phyloP scores from a whole-genome alignment of 2,113 vertebrate genomes.

The Colinus virginianus region DNA sequence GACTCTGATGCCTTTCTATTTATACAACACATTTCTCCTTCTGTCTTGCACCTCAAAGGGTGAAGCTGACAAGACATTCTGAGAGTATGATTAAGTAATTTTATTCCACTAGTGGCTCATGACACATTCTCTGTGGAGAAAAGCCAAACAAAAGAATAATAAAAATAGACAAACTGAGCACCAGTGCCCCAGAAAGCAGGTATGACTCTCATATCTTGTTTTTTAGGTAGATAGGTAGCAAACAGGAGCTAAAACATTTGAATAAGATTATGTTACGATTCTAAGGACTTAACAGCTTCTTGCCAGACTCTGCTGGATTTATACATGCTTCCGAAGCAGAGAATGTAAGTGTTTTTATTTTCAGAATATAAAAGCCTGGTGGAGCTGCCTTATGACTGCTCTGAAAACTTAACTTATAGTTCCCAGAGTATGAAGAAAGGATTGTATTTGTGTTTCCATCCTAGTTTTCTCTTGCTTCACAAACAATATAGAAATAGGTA shows the following conservation, averaged over 20 bases:
- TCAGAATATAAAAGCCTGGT: neutral
- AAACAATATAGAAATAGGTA: neutral
- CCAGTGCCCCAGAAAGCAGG: neutral
- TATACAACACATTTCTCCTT: neutral
- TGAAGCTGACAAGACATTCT: constrained; percentile 11
- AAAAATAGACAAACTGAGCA: neutral
- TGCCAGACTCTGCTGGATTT: neutral
- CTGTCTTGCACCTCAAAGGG: neutral
- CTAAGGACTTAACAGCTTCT: neutral
- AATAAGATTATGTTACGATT: neutral
- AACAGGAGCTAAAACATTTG: neutral
- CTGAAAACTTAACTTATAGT: neutral
- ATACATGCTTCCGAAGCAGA: neutral
- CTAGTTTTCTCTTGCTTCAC: neutral
- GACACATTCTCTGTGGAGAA: neutral
- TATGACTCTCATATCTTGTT: neutral
- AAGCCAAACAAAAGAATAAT: neutral
- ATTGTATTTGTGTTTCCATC: neutral
- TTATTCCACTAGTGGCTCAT: neutral
- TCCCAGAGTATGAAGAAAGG: neutral
- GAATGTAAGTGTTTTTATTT: neutral
- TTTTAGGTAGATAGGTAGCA: neutral
- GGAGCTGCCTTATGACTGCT: neutral
- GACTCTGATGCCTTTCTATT: neutral
- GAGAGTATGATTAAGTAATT: constrained; percentile 3